Evolutionary conservation across 2,113 vertebrate species (phyloP).

Genomic region (Seriola aureovittata): DNA sequence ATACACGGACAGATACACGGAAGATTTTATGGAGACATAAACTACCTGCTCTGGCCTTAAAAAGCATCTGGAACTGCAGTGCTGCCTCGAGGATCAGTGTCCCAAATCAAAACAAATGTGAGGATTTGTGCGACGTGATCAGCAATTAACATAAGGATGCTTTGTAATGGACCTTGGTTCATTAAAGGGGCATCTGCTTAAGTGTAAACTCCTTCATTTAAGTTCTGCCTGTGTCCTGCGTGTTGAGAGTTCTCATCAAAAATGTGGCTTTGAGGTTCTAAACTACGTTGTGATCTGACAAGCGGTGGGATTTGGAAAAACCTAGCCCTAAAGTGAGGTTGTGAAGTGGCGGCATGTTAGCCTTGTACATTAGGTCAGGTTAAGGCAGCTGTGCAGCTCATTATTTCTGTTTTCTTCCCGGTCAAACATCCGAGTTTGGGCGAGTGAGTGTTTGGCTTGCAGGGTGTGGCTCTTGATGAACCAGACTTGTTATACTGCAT

Average conservation of each 20-base stretch:
- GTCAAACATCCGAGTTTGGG: slow-evolving; percentile 13
- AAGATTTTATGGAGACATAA: slow-evolving; percentile 47
- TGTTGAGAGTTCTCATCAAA: background rate
- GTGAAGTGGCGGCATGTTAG: slow-evolving; percentile 29
- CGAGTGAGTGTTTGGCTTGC: slow-evolving; percentile 38
- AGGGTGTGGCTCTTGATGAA: slow-evolving; percentile 17
- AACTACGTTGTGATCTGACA: background rate
- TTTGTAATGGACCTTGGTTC: slow-evolving; percentile 42
- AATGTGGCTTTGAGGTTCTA: slow-evolving; percentile 21
- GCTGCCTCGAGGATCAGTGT: slow-evolving; percentile 46
- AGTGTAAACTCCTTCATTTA: slow-evolving; percentile 68
- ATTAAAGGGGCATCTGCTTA: slow-evolving; percentile 82
- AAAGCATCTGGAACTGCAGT: slow-evolving; percentile 49
- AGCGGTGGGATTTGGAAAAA: slow-evolving; percentile 13
- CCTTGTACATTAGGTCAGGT: slow-evolving; percentile 55
- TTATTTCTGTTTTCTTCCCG: slow-evolving; percentile 40
- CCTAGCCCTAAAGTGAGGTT: slow-evolving; percentile 49
- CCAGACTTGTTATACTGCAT: slow-evolving; percentile 17
- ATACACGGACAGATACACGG: slow-evolving; percentile 35
- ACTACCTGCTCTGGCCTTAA: slow-evolving; percentile 51
- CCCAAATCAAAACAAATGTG: slow-evolving; percentile 8
- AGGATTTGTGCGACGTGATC: slow-evolving; percentile 43
- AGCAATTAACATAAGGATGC: slow-evolving; percentile 43
- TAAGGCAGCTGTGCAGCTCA: slow-evolving; percentile 78
- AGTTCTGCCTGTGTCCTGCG: slow-evolving; percentile 27